Base-by-base conservation (phyloP, 2,888 invertebrate species). In the Drosophila atroscutellata region DNA sequence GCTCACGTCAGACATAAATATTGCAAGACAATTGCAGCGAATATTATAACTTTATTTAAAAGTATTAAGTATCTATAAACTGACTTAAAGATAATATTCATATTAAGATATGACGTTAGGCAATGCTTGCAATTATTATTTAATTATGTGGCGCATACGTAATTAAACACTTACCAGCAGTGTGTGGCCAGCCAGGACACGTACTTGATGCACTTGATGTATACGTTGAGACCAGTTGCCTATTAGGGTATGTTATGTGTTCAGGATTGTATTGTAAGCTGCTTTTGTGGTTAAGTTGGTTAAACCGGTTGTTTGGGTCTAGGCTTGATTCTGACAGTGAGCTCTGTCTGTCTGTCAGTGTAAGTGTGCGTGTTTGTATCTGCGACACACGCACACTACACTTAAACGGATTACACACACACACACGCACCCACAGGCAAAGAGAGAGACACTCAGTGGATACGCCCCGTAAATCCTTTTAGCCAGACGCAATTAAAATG, bases 401-500 rank as follows among this genome's bases (percentile, higher is more conserved):
- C 36, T 59, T 73, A 20, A 45, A 70, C 51, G 18, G 59, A 54
- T 61, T 61, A 61, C 39, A 37, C 58, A 57, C 67, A 62, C 36
- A 58, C 13, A 34, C 36, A 34, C 36, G 42, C 59, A 26, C 28
- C 32, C 37, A 52, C 52, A 20, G 26, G 26, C 32, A 13, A 54
- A 57, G 32, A 55, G 60, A 59, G 49, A 47, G 42, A 20, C 39
- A 36, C 49, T 47, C 20, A 24, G 26, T n/a, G 30, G 39, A 49
- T 47, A 37, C 4, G 63, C 49, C 32, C 50, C 32, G 49, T 56
- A 80, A 88, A 72, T 77, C 80, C 71, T 66, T 79, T 86, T 56
- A 66, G 63, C 64, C 71, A 71, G 67, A 80, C 75, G 72, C 69
- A 84, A 88, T 89, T 86, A 86, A 89, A 86, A 68, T 61, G 73